phyloP scores from a whole-genome alignment of 2,888 invertebrate species.

The Nezara viridula region DNA sequence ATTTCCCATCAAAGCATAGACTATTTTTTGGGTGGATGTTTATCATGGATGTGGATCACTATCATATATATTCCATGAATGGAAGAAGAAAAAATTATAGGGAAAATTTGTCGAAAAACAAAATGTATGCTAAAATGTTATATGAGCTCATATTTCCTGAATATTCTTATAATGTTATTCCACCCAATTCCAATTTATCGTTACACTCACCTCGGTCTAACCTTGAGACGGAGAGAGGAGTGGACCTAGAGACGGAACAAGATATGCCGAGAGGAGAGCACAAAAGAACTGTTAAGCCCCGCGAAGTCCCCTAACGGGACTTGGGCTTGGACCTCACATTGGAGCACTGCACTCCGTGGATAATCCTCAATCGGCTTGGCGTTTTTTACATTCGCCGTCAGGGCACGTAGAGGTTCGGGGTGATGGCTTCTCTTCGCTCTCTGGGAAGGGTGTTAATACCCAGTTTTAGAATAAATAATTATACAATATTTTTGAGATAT shows the following conservation, averaged over 20 bases:
- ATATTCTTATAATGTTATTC: too few species aligned
- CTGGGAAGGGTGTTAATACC: not conserved
- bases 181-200: too few species aligned
- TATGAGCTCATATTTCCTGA: too few species aligned
- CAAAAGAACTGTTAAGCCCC: conserved; percentile 45
- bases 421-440: conserved; percentile 6
- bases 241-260: not conserved
- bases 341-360: conserved; percentile 17
- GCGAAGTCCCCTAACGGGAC: conserved; percentile 34
- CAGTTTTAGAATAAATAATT: not conserved
- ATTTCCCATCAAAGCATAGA: too few species aligned
- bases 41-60: too few species aligned
- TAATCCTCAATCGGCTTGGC: conserved; percentile 7
- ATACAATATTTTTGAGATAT: not conserved
- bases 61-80: too few species aligned
- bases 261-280: not conserved
- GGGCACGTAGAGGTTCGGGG: not conserved
- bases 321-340: not conserved
- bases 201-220: not conserved
- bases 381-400: not conserved
- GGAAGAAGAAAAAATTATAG: too few species aligned
- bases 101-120: too few species aligned
- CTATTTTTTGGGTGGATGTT: too few species aligned
- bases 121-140: too few species aligned
- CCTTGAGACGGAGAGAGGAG: not conserved